Percentiles rank a stretch among this genome's conserved stretches.
These are phyloP conservation scores for Gymnocheta viridis DNA, from an alignment of 2,888 invertebrate species.

Conservation along the genomic window DNA sequence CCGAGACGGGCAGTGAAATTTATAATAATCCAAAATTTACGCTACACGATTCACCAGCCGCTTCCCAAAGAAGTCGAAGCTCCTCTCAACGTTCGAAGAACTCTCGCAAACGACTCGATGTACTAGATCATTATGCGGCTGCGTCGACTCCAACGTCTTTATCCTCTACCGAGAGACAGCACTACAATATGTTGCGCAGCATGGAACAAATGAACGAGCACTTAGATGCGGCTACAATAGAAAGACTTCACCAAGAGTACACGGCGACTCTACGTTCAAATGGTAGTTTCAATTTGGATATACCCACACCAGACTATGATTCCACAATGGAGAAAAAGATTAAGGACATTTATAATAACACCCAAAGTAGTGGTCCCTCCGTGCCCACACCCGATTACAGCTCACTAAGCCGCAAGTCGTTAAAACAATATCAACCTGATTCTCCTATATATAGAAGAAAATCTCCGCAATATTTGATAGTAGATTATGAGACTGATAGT, in stretches of 20 bases:
- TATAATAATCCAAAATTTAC: slow-evolving; percentile 82
- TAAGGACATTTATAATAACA: slow-evolving; percentile 81
- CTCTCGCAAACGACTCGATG: slow-evolving; percentile 77
- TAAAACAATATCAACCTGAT: slow-evolving; percentile 81
- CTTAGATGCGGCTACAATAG: slow-evolving; percentile 87
- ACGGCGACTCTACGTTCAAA: slow-evolving; percentile 72
- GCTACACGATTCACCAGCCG: slow-evolving; percentile 79
- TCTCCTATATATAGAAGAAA: slow-evolving; percentile 81
- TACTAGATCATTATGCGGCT: slow-evolving; percentile 80
- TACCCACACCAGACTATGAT: slow-evolving; percentile 82
- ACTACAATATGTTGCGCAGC: slow-evolving; percentile 80
- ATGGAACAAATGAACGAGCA: slow-evolving; percentile 78
- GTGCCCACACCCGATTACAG: slow-evolving; percentile 82
- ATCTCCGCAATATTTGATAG: slow-evolving; percentile 82
- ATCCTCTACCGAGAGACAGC: slow-evolving; percentile 78
- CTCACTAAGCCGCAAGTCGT: slow-evolving; percentile 80
- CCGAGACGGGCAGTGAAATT: slow-evolving; percentile 79
- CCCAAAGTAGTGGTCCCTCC: slow-evolving; percentile 79
- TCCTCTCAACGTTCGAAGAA: slow-evolving; percentile 77
- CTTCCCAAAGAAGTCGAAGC: slow-evolving; percentile 76
- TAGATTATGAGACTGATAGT: slow-evolving; percentile 89
- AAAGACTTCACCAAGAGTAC: slow-evolving; percentile 84
- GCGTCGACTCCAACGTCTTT: slow-evolving; percentile 77
- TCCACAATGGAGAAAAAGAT: slow-evolving; percentile 81
- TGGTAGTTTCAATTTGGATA: slow-evolving; percentile 75